phyloP scores from a whole-genome alignment of 2,797 vertebrate genomes.

The Chloroceryle amazona region DNA sequence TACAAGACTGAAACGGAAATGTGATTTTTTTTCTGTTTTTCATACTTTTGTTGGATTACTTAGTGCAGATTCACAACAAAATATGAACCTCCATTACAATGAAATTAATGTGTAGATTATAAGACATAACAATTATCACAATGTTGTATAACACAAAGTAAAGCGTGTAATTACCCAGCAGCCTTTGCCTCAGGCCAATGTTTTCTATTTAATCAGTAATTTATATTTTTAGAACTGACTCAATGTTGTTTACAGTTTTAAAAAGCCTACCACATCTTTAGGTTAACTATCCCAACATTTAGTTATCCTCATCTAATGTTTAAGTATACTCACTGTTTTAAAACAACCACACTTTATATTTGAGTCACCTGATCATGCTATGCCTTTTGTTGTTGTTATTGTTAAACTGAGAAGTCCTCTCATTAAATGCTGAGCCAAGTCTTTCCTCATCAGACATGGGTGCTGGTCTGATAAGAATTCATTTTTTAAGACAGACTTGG shows the following conservation, averaged over 20 bases:
- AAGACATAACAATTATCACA: background rate
- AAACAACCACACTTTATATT: background rate
- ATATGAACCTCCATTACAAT: background rate
- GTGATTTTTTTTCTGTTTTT: accelerated
- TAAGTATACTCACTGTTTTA: background rate
- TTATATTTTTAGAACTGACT: background rate
- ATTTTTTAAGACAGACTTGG: background rate
- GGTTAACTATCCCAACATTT: background rate
- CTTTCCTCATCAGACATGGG: background rate
- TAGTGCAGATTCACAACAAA: background rate
- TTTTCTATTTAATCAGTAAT: background rate
- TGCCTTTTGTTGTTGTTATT: background rate
- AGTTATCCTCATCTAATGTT: background rate
- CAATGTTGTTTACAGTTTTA: background rate
- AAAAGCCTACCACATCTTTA: background rate
- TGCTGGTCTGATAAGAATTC: background rate
- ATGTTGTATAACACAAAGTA: background rate
- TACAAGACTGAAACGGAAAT: background rate
- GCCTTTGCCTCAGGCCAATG: background rate
- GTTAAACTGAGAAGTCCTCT: background rate
- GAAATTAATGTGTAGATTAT: background rate
- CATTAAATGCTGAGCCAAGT: background rate
- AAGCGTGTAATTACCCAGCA: background rate
- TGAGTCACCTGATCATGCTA: background rate
- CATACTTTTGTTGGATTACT: background rate